These are phyloP conservation scores for Bubo bubo DNA, from an alignment of 2,113 vertebrate species.

Conservation along the genomic window DNA sequence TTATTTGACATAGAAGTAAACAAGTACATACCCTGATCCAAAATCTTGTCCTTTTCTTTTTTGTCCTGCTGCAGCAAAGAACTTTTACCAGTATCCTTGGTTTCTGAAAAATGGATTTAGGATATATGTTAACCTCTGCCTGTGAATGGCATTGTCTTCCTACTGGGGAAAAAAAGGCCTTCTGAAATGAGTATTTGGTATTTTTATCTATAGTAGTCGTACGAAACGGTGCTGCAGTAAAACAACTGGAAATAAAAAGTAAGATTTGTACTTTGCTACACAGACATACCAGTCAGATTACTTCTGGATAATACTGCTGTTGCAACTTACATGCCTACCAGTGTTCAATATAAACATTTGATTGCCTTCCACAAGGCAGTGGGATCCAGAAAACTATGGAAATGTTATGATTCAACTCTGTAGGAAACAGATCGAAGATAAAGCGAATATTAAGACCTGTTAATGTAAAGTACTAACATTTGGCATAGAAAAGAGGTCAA, in stretches of 20 bases:
- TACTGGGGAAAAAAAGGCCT: not conserved
- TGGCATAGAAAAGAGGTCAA: not conserved
- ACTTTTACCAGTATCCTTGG: conserved; percentile 71
- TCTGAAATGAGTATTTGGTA: not conserved
- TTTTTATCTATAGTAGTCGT: not conserved
- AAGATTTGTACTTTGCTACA: not conserved
- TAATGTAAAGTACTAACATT: not conserved
- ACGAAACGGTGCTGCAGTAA: not conserved
- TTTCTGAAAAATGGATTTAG: conserved; percentile 54
- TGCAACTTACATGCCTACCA: not conserved
- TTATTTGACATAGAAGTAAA: not conserved
- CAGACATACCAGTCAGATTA: not conserved
- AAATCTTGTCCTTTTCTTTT: conserved; percentile 76
- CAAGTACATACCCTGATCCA: conserved; percentile 84
- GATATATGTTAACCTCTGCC: not conserved
- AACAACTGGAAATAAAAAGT: not conserved
- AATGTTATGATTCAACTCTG: not conserved
- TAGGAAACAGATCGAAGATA: not conserved
- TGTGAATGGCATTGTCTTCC: not conserved
- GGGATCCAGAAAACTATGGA: not conserved
- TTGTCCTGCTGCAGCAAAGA: conserved; percentile 67
- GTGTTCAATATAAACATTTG: not conserved
- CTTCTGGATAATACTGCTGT: not conserved
- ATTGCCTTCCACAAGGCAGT: not conserved
- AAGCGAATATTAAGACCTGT: not conserved